Base-by-base conservation (phyloP, 2,888 invertebrate species). In the Blomia tropicalis region DNA sequence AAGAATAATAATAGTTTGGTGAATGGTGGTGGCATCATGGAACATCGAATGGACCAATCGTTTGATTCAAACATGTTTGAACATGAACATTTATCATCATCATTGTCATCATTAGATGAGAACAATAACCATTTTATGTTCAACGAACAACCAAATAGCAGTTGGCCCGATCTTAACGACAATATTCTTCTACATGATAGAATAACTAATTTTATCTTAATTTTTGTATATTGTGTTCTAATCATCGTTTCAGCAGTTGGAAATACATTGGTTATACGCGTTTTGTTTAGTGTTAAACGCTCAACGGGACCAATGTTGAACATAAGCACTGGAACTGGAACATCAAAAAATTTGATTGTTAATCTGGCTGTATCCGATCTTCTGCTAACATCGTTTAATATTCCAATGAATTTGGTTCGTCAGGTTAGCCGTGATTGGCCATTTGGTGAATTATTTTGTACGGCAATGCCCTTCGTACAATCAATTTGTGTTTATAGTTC, bases 341-440 rank as follows among this genome's bases (percentile, higher is more conserved):
- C 78, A 44, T 79, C 79, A 0, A 78, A 79, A 69, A 75, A 77
- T 22, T 78, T 79, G 69, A 76, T 79, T 62, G 76, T 77, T 17
- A 79, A 79, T 67, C 71, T 79, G 64, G 79, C 79, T 2, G 70
- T 77, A 2, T 77, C 78, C 0, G 71, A 72, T 63, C 66, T 72
- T 2, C 61, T 72, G 27, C 70, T 72, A 68, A 72, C 71, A 0
- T 69, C 71, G 11, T 69, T 76, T 43, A 76, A 76, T 66, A 73
- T 77, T 25, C 76, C 76, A 1, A 74, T 76, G 65, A 75, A 74
- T 66, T 71, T 75, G 14, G 72, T 72, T 1, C 68, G 75, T 5
- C 70, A 73, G 30, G 68, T 76, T 22, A 60, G 74, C 59, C 69
- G 70, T 3, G 73, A 75, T 54, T 77, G 77, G 77, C 73, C 74